phyloP scores from a whole-genome alignment of 2,888 invertebrate species.

The Agonopterix arenella region DNA sequence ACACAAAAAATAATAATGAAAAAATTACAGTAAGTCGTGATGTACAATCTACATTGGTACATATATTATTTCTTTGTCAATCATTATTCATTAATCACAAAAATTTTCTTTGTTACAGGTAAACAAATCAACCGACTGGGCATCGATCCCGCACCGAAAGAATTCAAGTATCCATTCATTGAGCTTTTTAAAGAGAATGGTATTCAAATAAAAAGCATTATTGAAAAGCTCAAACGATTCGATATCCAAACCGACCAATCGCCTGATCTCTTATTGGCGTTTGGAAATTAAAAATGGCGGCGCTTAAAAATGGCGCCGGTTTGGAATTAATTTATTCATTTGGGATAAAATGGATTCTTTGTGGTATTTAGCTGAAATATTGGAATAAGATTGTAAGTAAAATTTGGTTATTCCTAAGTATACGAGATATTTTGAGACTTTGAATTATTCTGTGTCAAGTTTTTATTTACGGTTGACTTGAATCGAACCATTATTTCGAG shows the following conservation, averaged over 20 bases:
- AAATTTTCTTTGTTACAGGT: not conserved
- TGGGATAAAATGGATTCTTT: not conserved
- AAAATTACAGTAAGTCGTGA: too few relatives aligned
- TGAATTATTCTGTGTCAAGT: too few relatives aligned
- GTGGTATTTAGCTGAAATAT: not conserved
- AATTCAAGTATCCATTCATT: too few relatives aligned
- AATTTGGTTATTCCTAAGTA: too few relatives aligned
- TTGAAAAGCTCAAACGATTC: not conserved
- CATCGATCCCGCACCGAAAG: too few relatives aligned
- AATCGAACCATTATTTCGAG: too few relatives aligned
- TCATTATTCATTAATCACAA: too few relatives aligned
- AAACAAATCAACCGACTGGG: not conserved
- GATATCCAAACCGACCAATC: conserved; percentile 1
- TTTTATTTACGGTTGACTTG: too few relatives aligned
- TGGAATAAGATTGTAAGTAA: conserved; percentile 4
- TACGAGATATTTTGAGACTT: too few relatives aligned
- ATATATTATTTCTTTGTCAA: too few relatives aligned
- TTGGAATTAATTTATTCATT: conserved; percentile 12
- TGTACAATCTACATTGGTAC: too few relatives aligned
- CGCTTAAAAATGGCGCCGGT: conserved; percentile 9
- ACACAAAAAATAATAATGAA: too few relatives aligned
- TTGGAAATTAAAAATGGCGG: conserved; percentile 12
- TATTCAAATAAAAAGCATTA: not conserved
- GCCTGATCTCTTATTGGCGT: conserved; percentile 5
- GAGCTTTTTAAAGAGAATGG: not conserved